Evolutionary conservation across 2,113 vertebrate species (phyloP).

Genomic region (Peromyscus polionotus): DNA sequence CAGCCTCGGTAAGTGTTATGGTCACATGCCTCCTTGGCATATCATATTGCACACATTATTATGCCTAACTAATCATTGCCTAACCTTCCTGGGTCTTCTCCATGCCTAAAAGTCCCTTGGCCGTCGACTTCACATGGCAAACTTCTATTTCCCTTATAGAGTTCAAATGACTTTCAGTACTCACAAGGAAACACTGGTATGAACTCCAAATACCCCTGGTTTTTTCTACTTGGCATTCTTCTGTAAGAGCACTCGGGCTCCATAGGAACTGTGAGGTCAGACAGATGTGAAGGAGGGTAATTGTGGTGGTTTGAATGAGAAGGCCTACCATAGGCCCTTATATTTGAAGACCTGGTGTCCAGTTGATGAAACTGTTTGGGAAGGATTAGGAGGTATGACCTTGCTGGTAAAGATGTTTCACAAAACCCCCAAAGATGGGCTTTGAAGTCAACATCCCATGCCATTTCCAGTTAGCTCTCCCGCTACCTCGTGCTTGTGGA

Average conservation of each 20-base stretch:
- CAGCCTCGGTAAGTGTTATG: not conserved
- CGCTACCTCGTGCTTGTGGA: not conserved
- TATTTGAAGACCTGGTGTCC: not conserved
- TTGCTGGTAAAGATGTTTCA: not conserved
- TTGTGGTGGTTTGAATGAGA: not conserved
- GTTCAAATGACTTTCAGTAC: not conserved
- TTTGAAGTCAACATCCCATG: not conserved
- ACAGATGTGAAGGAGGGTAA: not conserved
- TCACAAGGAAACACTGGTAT: not conserved
- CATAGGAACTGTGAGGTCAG: not conserved
- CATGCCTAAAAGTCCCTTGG: not conserved
- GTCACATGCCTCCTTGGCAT: not conserved
- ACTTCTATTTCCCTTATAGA: not conserved
- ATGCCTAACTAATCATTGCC: not conserved
- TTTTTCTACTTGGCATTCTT: slow-evolving; percentile 14
- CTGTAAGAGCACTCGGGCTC: not conserved
- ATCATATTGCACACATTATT: not conserved
- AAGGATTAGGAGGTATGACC: not conserved
- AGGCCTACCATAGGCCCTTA: not conserved
- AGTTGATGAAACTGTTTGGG: not conserved
- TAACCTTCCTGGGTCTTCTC: not conserved
- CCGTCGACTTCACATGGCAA: not conserved
- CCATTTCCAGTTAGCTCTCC: not conserved
- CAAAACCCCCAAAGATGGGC: not conserved
- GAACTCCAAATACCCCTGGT: not conserved